phyloP scores from a whole-genome alignment of 2,888 invertebrate species.

The Nineta flava region DNA sequence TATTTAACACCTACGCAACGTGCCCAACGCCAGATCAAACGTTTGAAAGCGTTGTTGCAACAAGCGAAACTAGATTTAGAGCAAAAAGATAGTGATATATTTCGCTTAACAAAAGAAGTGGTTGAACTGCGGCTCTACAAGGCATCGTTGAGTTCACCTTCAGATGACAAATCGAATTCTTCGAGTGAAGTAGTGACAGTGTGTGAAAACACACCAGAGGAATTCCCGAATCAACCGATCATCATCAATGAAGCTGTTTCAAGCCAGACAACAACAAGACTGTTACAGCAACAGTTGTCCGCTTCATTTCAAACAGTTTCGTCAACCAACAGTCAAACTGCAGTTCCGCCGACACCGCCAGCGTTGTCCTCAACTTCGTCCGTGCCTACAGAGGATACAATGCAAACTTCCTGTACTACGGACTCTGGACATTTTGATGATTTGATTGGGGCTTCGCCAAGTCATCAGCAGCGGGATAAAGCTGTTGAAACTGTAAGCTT shows the following conservation, averaged over 20 bases:
- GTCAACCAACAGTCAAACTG: no score
- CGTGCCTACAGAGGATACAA: conserved; percentile 28
- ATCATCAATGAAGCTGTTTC: no score
- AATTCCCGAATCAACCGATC: no score
- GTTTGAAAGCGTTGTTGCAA: conserved; percentile 52
- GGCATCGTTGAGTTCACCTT: conserved; percentile 58
- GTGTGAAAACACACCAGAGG: conserved; percentile 42
- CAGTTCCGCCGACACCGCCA: conserved; percentile 23
- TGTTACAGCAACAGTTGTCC: no score
- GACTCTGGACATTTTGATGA: conserved; percentile 83
- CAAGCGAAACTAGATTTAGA: conserved; percentile 63
- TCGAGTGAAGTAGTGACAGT: conserved; percentile 41
- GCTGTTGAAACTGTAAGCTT: conserved; percentile 28
- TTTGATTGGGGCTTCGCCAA: conserved; percentile 12
- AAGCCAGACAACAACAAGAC: no score
- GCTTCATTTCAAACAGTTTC: no score
- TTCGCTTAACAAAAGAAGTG: conserved; percentile 43
- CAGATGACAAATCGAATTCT: conserved; percentile 60
- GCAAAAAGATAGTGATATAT: conserved; percentile 68
- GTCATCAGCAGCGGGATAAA: conserved; percentile 30
- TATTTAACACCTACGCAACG: conserved; percentile 81
- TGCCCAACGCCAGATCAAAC: conserved; percentile 63
- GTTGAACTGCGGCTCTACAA: conserved; percentile 67
- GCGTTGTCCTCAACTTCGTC: conserved; percentile 17
- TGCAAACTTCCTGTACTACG: conserved; percentile 55